A percentile compares a stretch with the other conserved stretches of the same genome.
Conservation (phyloP, 2,113 vertebrate genomes). For the Neotoma lepida region DNA sequence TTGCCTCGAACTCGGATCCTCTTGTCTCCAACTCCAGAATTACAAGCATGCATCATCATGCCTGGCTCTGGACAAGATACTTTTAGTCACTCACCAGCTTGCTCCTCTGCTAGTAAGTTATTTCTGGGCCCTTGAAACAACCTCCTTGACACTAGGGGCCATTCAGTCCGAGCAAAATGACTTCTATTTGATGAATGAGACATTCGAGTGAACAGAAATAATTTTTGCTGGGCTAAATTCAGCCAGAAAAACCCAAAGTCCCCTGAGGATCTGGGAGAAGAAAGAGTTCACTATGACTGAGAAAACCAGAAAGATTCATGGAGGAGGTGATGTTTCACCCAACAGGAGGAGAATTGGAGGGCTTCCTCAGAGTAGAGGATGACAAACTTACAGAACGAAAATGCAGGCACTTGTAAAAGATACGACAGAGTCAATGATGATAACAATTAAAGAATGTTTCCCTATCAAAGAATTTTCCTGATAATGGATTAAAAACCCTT, state of each 20-base stretch:
- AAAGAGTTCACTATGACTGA: background rate
- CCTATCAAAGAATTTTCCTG: background rate
- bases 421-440: background rate
- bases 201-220: background rate
- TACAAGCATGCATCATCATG: background rate
- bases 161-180: slow-evolving; percentile 15
- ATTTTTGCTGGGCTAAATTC: background rate
- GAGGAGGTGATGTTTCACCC: background rate
- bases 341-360: background rate
- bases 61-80: background rate
- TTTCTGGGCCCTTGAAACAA: slow-evolving; percentile 1
- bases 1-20: background rate
- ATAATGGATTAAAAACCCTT: background rate
- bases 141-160: background rate
- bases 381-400: background rate
- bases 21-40: background rate
- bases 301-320: background rate
- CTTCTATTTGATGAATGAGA: background rate
- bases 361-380: background rate
- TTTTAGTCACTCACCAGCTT: background rate
- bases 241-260: background rate
- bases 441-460: background rate
- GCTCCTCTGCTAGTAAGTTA: background rate
- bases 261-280: background rate
- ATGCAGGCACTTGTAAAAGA: background rate